Percentiles rank a stretch among this genome's conserved stretches.
Evolutionary conservation across 2,113 vertebrate species (phyloP).

Genomic region (Leptobrachium ailaonicum): DNA sequence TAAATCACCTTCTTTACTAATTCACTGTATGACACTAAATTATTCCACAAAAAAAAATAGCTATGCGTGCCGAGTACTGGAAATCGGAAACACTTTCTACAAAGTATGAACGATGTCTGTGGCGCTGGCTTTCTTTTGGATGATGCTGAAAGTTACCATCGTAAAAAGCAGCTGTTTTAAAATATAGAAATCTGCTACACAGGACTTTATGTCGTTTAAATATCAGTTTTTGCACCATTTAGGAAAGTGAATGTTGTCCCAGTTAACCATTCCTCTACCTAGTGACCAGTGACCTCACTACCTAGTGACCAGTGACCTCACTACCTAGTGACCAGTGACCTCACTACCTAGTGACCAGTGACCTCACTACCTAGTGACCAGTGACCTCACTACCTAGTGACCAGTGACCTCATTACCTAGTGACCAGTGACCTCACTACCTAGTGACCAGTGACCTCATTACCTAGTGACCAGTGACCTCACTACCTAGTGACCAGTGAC

Average conservation of each 20-base stretch:
- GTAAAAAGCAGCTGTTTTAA: constrained; percentile 8
- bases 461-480: too few relatives aligned
- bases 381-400: too few relatives aligned
- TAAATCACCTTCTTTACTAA: constrained; percentile 69
- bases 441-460: too few relatives aligned
- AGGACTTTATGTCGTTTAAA: constrained; percentile 40
- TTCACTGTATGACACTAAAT: constrained; percentile 63
- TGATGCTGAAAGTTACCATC: constrained; percentile 4
- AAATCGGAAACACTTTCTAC: constrained; percentile 46
- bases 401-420: too few relatives aligned
- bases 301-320: too few relatives aligned
- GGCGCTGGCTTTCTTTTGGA: constrained; percentile 28
- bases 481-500: too few relatives aligned
- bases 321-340: too few relatives aligned
- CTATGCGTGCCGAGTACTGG: constrained; percentile 24
- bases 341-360: too few relatives aligned
- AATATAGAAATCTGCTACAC: constrained; percentile 17
- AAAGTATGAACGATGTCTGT: constrained; percentile 27
- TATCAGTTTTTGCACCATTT: constrained; percentile 34
- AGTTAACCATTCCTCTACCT: too few relatives aligned
- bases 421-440: too few relatives aligned
- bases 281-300: too few relatives aligned
- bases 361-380: too few relatives aligned
- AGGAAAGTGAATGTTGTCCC: neutral
- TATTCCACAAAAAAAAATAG: constrained; percentile 57